Conservation (phyloP, 2,797 vertebrate species). For the Dendrocincla fuliginosa region DNA sequence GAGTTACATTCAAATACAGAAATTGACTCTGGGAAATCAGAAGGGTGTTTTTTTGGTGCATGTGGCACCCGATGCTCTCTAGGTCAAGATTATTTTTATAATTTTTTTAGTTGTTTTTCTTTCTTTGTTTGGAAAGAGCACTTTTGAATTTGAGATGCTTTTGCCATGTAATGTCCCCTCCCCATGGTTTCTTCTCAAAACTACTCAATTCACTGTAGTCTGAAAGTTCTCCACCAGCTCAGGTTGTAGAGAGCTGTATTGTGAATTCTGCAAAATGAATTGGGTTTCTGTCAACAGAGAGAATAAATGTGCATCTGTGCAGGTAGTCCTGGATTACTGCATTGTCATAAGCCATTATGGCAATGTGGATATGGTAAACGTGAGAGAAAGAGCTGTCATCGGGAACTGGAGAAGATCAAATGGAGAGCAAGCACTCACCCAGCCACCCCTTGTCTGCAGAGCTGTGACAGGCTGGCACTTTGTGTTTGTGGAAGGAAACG, state of each 20-base stretch:
- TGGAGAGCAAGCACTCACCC: not conserved
- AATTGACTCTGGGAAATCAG: not conserved
- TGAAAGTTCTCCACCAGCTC: not conserved
- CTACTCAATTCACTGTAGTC: not conserved
- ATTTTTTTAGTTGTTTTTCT: not conserved
- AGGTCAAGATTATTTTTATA: not conserved
- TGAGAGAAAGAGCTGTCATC: conserved; percentile 1
- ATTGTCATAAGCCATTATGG: not conserved
- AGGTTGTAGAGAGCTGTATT: not conserved
- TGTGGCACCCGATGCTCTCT: not conserved
- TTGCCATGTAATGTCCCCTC: not conserved
- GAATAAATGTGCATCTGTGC: not conserved
- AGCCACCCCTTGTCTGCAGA: not conserved
- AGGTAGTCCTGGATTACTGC: conserved; percentile 2
- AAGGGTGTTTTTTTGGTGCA: not conserved
- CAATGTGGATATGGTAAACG: not conserved
- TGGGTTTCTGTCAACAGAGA: not conserved
- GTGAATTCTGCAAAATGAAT: not conserved
- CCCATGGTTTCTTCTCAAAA: not conserved
- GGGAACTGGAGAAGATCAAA: not conserved
- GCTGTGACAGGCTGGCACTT: not conserved
- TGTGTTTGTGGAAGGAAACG: not conserved
- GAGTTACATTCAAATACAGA: not conserved
- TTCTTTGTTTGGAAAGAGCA: not conserved
- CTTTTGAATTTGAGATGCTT: not conserved